These are phyloP conservation scores for Dinocampus coccinellae DNA, from an alignment of 2,888 invertebrate genomes.

Conservation along the genomic window DNA sequence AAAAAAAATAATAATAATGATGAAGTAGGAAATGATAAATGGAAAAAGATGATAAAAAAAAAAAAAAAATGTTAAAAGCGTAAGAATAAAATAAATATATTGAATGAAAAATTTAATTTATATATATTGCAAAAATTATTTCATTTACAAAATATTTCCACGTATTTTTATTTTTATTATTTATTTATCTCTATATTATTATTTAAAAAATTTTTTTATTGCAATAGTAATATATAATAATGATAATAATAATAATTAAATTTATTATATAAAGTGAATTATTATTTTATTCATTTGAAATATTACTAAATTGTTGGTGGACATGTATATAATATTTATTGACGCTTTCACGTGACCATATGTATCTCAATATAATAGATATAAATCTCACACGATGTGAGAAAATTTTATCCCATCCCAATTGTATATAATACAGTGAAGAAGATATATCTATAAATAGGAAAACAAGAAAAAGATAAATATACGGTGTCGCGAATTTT, in stretches of 20 bases:
- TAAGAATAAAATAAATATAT: constrained; percentile 60
- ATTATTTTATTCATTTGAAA: constrained; percentile 1
- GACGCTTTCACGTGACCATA: constrained; percentile 36
- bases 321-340: not conserved
- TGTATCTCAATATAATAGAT: not conserved
- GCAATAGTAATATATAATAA: too few species aligned
- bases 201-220: too few species aligned
- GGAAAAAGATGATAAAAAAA: not conserved
- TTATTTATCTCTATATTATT: too few species aligned
- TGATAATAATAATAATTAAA: too few species aligned
- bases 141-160: not conserved
- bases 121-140: not conserved
- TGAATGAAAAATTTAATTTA: constrained; percentile 48
- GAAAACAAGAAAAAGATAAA: not conserved
- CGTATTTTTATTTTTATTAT: not conserved
- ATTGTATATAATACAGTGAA: not conserved
- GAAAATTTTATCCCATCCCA: not conserved
- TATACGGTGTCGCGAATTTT: not conserved
- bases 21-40: too few species aligned
- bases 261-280: too few species aligned
- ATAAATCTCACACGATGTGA: not conserved
- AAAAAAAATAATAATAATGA: too few species aligned
- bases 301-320: not conserved
- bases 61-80: constrained; percentile 53
- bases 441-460: not conserved